Conservation (phyloP, 2,797 vertebrate genomes). For the Okamejei kenojei region DNA sequence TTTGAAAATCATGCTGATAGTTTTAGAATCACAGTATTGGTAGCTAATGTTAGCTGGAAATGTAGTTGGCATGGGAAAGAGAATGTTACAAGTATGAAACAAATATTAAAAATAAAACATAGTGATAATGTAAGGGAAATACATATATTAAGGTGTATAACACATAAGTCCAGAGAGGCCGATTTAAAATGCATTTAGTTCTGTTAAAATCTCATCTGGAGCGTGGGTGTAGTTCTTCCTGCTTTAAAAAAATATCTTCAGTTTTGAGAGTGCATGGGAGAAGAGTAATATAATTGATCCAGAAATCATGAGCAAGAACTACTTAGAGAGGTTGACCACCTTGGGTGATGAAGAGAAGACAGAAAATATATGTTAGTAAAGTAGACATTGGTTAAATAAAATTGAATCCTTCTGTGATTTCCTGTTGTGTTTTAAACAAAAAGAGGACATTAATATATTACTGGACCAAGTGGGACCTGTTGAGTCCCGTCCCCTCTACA, state of each 20-base stretch:
- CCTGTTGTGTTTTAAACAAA: neutral
- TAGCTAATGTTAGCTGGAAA: too few relatives aligned
- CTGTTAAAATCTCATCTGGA: neutral
- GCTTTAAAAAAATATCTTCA: neutral
- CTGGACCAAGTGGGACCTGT: too few relatives aligned
- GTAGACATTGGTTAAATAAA: neutral
- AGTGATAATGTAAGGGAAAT: neutral
- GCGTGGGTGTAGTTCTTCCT: neutral
- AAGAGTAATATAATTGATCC: neutral
- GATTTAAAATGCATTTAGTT: neutral
- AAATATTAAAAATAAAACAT: too few relatives aligned
- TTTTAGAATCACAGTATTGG: too few relatives aligned
- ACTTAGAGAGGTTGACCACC: neutral
- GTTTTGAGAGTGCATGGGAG: neutral
- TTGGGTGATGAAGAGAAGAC: neutral
- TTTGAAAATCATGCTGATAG: too few relatives aligned
- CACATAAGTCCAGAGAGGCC: neutral
- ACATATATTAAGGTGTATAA: neutral
- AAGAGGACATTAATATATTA: neutral
- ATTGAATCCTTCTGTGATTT: neutral
- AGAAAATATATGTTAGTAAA: neutral
- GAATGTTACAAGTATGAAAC: too few relatives aligned
- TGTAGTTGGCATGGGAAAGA: too few relatives aligned
- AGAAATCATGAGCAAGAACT: neutral
- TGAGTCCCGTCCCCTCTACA: too few relatives aligned